Percentiles rank a stretch among this genome's conserved stretches.
phyloP scores from a whole-genome alignment of 2,888 invertebrate genomes.

The Sclerodermus sp. region DNA sequence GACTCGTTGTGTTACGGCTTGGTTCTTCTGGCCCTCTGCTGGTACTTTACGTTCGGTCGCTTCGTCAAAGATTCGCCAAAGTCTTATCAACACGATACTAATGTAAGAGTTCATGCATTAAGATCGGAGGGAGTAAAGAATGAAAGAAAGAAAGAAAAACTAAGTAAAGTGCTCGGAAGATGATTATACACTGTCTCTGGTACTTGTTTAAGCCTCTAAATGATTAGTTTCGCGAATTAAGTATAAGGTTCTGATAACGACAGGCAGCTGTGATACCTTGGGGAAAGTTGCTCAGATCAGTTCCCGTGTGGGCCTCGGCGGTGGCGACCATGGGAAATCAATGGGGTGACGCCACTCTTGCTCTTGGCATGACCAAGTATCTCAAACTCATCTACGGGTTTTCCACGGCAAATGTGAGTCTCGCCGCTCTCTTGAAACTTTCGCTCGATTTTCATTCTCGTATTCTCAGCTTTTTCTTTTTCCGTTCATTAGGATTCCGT shows the following conservation, averaged over 20 bases:
- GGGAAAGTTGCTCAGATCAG: conserved; percentile 61
- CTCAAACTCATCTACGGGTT: conserved; percentile 64
- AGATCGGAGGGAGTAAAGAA: too few species aligned
- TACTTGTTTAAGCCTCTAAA: conserved; percentile 2
- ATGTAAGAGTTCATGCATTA: too few species aligned
- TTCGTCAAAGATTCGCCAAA: conserved; percentile 62
- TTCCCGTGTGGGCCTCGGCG: conserved; percentile 65
- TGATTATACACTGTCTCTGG: too few species aligned
- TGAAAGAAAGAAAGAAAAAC: too few species aligned
- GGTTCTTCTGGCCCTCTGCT: conserved; percentile 57
- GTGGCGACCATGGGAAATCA: conserved; percentile 64
- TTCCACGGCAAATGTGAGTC: conserved; percentile 62
- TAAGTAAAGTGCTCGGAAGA: too few species aligned
- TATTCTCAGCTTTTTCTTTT: background rate
- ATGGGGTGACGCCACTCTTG: conserved; percentile 65
- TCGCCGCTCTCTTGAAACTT: too few species aligned
- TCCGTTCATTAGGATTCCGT: conserved; percentile 61
- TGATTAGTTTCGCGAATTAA: background rate
- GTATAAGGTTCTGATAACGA: background rate
- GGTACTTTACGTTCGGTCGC: conserved; percentile 63
- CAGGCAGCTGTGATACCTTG: conserved; percentile 60
- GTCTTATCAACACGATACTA: conserved; percentile 55
- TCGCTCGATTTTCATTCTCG: background rate
- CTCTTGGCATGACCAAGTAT: conserved; percentile 64
- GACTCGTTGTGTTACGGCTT: conserved; percentile 63